phyloP scores from a whole-genome alignment of 2,113 vertebrate species.

The Protomyctophum bolini region DNA sequence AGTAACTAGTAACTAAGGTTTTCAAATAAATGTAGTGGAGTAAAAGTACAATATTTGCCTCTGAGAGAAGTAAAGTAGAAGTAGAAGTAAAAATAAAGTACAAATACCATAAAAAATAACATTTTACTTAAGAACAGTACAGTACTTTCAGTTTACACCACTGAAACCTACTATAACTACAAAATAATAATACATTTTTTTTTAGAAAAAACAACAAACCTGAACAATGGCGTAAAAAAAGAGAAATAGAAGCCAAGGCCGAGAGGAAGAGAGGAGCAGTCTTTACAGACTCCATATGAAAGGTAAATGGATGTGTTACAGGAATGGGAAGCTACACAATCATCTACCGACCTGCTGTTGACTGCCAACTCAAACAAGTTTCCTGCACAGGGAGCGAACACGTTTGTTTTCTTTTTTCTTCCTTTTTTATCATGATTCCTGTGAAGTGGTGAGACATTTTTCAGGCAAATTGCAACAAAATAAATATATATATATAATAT shows the following conservation, averaged over 20 bases:
- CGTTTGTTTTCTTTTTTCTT: not conserved
- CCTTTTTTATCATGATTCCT: not conserved
- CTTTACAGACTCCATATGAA: slow-evolving; percentile 26
- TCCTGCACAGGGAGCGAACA: not conserved
- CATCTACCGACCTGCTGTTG: slow-evolving; percentile 7
- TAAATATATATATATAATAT: no score
- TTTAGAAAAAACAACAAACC: not conserved
- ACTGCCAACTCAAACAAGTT: slow-evolving; percentile 53
- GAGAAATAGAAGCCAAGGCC: slow-evolving; percentile 21
- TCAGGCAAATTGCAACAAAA: not conserved
- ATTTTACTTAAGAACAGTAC: no score
- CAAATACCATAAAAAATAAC: no score
- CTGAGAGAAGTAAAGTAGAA: no score
- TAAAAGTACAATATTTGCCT: no score
- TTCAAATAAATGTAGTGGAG: no score
- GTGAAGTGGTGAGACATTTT: slow-evolving; percentile 12
- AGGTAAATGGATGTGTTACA: slow-evolving; percentile 48
- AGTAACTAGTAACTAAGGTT: no score
- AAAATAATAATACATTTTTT: not conserved
- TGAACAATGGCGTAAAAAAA: slow-evolving; percentile 12
- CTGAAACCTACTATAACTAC: slow-evolving; percentile 19
- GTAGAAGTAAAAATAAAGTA: no score
- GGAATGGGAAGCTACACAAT: slow-evolving; percentile 45
- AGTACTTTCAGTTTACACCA: no score
- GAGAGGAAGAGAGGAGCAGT: slow-evolving; percentile 13